Percentiles rank a stretch among this genome's conserved stretches.
Conservation (phyloP, 2,888 invertebrate genomes). For the Archips xylosteana region DNA sequence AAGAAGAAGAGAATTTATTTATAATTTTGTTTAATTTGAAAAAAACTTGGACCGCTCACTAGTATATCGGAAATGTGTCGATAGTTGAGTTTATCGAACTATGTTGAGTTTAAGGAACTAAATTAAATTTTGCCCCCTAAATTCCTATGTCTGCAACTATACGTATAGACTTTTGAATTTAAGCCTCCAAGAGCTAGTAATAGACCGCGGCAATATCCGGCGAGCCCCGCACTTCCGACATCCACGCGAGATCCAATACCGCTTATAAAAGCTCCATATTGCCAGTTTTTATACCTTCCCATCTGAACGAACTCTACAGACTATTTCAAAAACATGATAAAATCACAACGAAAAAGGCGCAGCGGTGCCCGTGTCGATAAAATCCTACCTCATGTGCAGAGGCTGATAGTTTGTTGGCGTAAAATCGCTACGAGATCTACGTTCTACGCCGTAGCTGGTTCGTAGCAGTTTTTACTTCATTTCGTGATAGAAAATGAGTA, state of each 20-base stretch:
- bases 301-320: neutral
- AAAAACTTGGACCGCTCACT: no score
- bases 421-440: slow-evolving; percentile 5
- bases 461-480: slow-evolving; percentile 5
- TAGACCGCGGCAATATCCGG: slow-evolving; percentile 30
- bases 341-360: neutral
- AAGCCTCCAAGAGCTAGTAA: neutral
- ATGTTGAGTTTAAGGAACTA: no score
- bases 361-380: neutral
- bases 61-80: no score
- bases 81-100: no score
- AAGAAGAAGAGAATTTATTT: no score
- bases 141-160: neutral
- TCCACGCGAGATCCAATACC: slow-evolving; percentile 14
- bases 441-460: slow-evolving; percentile 8
- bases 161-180: slow-evolving; percentile 1
- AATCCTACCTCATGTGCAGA: neutral
- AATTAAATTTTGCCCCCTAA: no score
- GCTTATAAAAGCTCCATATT: slow-evolving; percentile 17
- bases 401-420: neutral
- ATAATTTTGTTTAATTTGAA: no score
- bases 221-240: slow-evolving; percentile 11
- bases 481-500: neutral
- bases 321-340: neutral
- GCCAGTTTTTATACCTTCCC: slow-evolving; percentile 4